Percentiles rank a stretch among this genome's conserved stretches.
Conservation (phyloP, 2,888 invertebrate genomes). For the Hirudinaria manillensis region DNA sequence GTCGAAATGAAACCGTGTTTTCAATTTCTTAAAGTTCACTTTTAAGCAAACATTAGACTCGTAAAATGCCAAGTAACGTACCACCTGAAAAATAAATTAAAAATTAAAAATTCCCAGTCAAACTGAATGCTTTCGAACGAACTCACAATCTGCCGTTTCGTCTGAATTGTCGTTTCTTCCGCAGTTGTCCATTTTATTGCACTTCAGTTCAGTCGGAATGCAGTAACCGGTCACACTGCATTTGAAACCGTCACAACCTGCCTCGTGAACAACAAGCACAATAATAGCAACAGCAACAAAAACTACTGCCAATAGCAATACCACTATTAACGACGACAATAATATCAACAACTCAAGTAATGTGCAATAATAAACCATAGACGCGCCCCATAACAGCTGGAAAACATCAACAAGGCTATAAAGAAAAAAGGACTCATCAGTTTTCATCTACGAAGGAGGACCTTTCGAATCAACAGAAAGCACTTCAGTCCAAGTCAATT, state of each 20-base stretch:
- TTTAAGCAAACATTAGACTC: not conserved
- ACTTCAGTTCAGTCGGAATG: slow-evolving; percentile 70
- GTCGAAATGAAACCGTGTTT: no score
- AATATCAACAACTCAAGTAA: no score
- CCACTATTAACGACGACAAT: no score
- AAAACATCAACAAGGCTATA: no score
- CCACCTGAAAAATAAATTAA: not conserved
- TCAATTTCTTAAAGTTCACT: no score
- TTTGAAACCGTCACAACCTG: slow-evolving; percentile 29
- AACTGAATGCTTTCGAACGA: not conserved
- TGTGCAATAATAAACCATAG: no score
- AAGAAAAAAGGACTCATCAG: no score
- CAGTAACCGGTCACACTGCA: slow-evolving; percentile 61
- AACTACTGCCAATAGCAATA: no score
- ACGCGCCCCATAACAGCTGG: no score
- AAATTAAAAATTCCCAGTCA: not conserved
- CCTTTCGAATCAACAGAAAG: slow-evolving; percentile 24
- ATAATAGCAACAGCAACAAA: no score
- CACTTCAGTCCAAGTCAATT: slow-evolving; percentile 90
- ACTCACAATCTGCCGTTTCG: slow-evolving; percentile 32
- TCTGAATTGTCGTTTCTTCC: slow-evolving; percentile 61
- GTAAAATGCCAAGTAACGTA: not conserved
- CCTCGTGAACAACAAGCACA: not conserved
- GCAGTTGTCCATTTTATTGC: slow-evolving; percentile 78
- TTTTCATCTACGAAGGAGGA: no score